Evolutionary conservation across 2,888 invertebrate species (phyloP).

Genomic region (Chymomyza caudatula): DNA sequence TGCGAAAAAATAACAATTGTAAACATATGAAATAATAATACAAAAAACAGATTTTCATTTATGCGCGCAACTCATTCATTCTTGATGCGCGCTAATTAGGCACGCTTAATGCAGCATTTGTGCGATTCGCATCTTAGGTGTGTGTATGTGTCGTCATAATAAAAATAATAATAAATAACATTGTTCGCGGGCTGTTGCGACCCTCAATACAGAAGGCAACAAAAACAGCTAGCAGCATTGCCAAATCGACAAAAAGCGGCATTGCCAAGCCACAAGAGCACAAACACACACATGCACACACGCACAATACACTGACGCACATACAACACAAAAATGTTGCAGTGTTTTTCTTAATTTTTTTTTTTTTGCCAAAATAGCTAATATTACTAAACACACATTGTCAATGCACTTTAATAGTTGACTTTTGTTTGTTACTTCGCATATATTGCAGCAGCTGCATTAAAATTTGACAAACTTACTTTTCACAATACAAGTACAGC

Average conservation of each 20-base stretch:
- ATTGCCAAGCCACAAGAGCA: conserved; percentile 46
- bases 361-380: conserved; percentile 16
- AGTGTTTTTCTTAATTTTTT: not conserved
- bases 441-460: conserved; percentile 26
- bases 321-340: conserved; percentile 23
- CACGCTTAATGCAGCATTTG: not conserved
- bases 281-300: conserved; percentile 29
- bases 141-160: not conserved
- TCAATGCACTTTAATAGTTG: conserved; percentile 10
- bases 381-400: not conserved
- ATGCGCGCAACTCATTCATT: not conserved
- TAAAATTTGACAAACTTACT: conserved; percentile 35
- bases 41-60: not conserved
- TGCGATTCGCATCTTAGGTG: not conserved
- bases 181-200: conserved; percentile 23
- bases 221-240: conserved; percentile 44
- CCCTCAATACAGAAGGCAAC: conserved; percentile 37
- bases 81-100: not conserved
- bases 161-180: conserved; percentile 9
- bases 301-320: not conserved
- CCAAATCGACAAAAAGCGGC: conserved; percentile 57
- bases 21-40: conserved; percentile 15
- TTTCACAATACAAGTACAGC: conserved; percentile 47
- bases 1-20: conserved; percentile 11
- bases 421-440: not conserved